These are phyloP conservation scores for Nesospiza acunhae DNA, from an alignment of 2,113 vertebrate species.

Conservation along the genomic window DNA sequence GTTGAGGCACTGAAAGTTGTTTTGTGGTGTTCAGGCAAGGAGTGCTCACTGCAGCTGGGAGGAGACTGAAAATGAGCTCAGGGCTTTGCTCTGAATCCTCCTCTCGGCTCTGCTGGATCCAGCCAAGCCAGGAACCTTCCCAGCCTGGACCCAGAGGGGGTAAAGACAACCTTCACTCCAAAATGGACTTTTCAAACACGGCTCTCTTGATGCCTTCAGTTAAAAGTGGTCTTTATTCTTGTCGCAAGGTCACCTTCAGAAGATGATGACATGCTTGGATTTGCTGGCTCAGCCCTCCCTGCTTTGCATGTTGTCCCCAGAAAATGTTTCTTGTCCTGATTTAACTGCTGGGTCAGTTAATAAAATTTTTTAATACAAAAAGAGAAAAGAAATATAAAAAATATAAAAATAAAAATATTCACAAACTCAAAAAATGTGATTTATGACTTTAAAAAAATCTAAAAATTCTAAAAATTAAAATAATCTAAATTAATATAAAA, in stretches of 20 bases:
- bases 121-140: background rate
- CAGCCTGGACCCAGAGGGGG: background rate
- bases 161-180: background rate
- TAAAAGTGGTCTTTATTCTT: background rate
- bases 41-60: background rate
- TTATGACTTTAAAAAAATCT: background rate
- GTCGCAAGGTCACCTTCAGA: background rate
- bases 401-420: background rate
- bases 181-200: background rate
- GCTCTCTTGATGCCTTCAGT: background rate
- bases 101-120: background rate
- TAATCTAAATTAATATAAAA: background rate
- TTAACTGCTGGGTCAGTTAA: background rate
- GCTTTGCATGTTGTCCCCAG: background rate
- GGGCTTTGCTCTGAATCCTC: background rate
- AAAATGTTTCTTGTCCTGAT: background rate
- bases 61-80: constrained; percentile 3
- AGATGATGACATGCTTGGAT: background rate
- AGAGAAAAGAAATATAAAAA: background rate
- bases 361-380: background rate
- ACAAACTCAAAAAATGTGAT: background rate
- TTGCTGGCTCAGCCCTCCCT: background rate
- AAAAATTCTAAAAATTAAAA: background rate
- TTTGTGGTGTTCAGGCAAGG: background rate
- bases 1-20: background rate